A percentile compares a stretch with the other conserved stretches of the same genome.
Evolutionary conservation across 2,113 vertebrate species (phyloP).

Genomic region (Pholis gunnellus): DNA sequence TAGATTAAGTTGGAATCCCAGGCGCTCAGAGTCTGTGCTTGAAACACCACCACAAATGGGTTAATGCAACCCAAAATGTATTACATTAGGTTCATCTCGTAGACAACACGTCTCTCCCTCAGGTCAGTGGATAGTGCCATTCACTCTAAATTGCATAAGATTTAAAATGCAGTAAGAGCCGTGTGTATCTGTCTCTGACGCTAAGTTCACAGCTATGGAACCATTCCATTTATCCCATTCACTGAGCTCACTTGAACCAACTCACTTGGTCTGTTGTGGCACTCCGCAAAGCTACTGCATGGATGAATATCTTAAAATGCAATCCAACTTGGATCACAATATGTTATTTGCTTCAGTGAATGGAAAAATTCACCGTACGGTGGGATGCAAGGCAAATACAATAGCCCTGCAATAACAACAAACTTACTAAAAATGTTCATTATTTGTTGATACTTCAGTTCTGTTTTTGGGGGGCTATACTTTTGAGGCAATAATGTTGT

Average conservation of each 20-base stretch:
- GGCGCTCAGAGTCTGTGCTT: constrained; percentile 92
- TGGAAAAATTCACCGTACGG: background rate
- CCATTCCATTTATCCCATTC: background rate
- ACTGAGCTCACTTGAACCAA: background rate
- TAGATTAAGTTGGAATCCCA: constrained; percentile 94
- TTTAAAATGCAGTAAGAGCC: background rate
- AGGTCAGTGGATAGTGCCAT: constrained; percentile 75
- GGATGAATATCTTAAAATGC: background rate
- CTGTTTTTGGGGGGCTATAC: background rate
- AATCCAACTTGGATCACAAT: background rate
- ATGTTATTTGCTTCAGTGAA: background rate
- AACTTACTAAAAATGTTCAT: background rate
- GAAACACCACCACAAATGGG: constrained; percentile 92
- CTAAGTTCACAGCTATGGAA: background rate
- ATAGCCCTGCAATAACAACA: background rate
- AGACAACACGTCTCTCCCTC: constrained; percentile 84
- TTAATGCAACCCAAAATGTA: constrained; percentile 96
- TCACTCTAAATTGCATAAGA: background rate
- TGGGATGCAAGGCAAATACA: background rate
- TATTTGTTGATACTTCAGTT: background rate
- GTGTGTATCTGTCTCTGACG: background rate
- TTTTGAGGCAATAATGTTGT: background rate
- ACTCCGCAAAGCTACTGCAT: background rate
- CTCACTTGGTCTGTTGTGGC: background rate
- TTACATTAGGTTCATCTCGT: constrained; percentile 93